Conservation (phyloP, 2,797 vertebrate species). For the Austrolebias charrua region DNA sequence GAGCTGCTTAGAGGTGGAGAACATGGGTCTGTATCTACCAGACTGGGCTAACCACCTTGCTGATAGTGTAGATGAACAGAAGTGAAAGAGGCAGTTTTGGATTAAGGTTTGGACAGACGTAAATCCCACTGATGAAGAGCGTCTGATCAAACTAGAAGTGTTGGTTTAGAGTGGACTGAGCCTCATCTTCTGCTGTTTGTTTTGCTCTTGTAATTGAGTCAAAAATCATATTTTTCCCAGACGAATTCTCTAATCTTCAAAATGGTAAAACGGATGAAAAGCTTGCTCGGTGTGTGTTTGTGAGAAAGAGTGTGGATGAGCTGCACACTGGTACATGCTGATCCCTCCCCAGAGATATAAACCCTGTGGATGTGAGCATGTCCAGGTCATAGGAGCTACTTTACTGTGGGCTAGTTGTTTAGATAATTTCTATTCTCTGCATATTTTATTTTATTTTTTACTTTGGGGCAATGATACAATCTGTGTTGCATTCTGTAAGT, state of each 20-base stretch:
- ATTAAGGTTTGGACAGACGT: constrained; percentile 8
- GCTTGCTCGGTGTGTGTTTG: constrained; percentile 5
- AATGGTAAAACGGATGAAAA: constrained; percentile 48
- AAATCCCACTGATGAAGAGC: background rate
- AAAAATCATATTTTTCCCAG: background rate
- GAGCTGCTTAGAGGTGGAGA: background rate
- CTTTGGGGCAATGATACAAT: constrained; percentile 46
- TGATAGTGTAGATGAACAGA: background rate
- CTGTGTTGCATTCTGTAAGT: constrained; percentile 26
- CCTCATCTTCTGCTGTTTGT: background rate
- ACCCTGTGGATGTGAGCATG: constrained; percentile 23
- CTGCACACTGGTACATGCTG: background rate
- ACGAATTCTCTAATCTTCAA: constrained; percentile 25
- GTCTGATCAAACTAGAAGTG: constrained; percentile 1
- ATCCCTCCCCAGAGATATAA: constrained; percentile 37
- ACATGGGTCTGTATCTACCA: background rate
- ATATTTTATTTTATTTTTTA: no score
- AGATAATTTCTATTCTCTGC: constrained; percentile 37
- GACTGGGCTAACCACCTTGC: constrained; percentile 3
- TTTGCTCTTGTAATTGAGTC: background rate
- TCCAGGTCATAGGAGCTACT: constrained; percentile 40
- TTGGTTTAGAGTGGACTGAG: background rate
- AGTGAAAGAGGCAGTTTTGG: background rate
- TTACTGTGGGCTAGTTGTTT: constrained; percentile 26
- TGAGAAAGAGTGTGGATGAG: background rate